Conservation (phyloP, 2,888 invertebrate species). For the Heteromurus nitidus region DNA sequence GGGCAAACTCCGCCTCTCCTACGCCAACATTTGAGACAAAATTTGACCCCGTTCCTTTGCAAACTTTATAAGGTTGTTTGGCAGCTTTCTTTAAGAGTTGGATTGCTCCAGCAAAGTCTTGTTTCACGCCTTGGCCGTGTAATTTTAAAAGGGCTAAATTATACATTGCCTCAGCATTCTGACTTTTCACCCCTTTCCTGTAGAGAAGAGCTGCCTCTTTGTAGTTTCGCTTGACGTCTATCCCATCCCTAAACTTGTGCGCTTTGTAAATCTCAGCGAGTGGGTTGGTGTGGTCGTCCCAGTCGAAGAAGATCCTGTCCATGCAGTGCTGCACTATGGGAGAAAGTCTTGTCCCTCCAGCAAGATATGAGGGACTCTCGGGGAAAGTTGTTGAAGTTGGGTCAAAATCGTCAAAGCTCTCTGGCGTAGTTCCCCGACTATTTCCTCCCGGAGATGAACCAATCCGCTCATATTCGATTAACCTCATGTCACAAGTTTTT, state of each 20-base stretch:
- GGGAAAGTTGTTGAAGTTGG: conserved; percentile 55
- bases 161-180: conserved; percentile 68
- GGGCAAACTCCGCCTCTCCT: conserved; percentile 59
- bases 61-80: conserved; percentile 63
- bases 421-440: conserved; percentile 45
- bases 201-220: conserved; percentile 64
- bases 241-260: conserved; percentile 64
- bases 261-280: conserved; percentile 59
- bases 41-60: conserved; percentile 50
- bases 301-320: conserved; percentile 56
- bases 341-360: conserved; percentile 60
- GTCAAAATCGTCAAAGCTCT: conserved; percentile 61
- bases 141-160: conserved; percentile 67
- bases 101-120: conserved; percentile 64
- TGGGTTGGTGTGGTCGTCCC: conserved; percentile 54
- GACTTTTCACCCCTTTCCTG: conserved; percentile 59
- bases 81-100: conserved; percentile 63
- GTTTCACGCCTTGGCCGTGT: conserved; percentile 64
- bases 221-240: conserved; percentile 60
- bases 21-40: conserved; percentile 68
- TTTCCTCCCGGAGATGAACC: conserved; percentile 6
- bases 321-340: conserved; percentile 56
- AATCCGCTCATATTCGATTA: conserved; percentile 47
- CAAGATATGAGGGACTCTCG: conserved; percentile 13
- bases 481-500: conserved; percentile 51